Percentiles rank a stretch among this genome's conserved stretches.
Evolutionary conservation across 1,140 invertebrate genomes (phyloP).

Genomic region (Brachionus rubens): DNA sequence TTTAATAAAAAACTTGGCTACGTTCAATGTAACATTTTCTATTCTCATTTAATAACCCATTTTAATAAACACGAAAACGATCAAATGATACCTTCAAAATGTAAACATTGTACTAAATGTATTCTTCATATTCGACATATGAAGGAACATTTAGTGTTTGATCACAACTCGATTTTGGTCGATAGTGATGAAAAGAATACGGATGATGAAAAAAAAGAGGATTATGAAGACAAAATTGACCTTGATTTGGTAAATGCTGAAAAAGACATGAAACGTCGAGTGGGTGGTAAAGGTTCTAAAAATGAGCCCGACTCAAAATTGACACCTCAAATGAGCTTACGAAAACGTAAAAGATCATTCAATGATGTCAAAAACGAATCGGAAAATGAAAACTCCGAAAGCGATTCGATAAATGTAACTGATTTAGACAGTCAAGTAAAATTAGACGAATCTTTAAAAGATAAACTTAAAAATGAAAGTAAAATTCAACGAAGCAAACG

Average conservation of each 20-base stretch:
- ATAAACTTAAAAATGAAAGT: constrained; percentile 13
- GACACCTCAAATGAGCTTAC: neutral
- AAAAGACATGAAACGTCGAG: neutral
- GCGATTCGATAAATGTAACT: neutral
- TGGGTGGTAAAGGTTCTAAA: neutral
- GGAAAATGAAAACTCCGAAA: neutral
- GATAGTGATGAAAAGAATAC: neutral
- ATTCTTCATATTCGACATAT: constrained; percentile 34
- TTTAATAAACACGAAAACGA: constrained; percentile 34
- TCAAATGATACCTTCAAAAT: constrained; percentile 31
- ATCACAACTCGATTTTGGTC: constrained; percentile 13
- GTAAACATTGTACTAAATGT: constrained; percentile 46
- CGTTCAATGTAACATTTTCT: constrained; percentile 35
- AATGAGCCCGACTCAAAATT: neutral
- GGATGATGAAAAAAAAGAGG: constrained; percentile 7
- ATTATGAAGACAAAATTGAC: constrained; percentile 22
- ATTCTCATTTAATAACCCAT: constrained; percentile 34
- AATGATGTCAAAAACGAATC: neutral
- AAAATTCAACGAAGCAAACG: neutral
- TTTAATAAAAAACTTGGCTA: constrained; percentile 33
- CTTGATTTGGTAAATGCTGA: constrained; percentile 16
- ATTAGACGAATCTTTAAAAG: constrained; percentile 14
- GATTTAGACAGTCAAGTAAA: neutral
- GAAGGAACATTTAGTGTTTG: constrained; percentile 41
- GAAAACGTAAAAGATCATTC: neutral